A percentile compares a stretch with the other conserved stretches of the same genome.
Evolutionary conservation across 2,113 vertebrate genomes (phyloP).

Genomic region (Callorhinus ursinus): DNA sequence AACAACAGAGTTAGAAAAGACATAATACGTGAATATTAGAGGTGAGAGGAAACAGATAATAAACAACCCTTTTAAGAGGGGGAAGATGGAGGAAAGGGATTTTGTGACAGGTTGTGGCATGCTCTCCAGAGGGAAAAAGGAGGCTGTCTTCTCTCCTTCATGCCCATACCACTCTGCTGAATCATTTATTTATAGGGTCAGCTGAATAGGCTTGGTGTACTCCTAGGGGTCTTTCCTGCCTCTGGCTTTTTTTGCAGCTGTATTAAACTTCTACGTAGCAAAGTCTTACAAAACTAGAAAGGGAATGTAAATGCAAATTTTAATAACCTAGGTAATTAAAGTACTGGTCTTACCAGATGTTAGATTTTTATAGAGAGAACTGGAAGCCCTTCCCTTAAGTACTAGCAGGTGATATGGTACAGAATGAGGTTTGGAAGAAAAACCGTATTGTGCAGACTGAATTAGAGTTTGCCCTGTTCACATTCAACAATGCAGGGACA

Average conservation of each 20-base stretch:
- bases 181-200: not conserved
- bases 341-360: not conserved
- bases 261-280: not conserved
- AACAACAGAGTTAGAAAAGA: not conserved
- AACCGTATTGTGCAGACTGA: not conserved
- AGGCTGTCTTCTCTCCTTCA: not conserved
- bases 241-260: not conserved
- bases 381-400: not conserved
- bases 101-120: not conserved
- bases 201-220: not conserved
- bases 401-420: not conserved
- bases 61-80: not conserved
- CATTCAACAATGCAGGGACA: not conserved
- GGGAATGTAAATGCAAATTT: not conserved
- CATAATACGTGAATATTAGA: not conserved
- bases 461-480: conserved; percentile 26
- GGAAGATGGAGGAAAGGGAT: not conserved
- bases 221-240: not conserved
- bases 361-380: not conserved
- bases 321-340: not conserved
- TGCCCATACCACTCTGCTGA: not conserved
- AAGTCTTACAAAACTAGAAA: not conserved
- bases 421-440: not conserved
- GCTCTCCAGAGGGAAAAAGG: not conserved
- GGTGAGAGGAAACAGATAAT: not conserved